Evolutionary conservation across 2,113 vertebrate species (phyloP).

Genomic region (Xyrauchen texanus): DNA sequence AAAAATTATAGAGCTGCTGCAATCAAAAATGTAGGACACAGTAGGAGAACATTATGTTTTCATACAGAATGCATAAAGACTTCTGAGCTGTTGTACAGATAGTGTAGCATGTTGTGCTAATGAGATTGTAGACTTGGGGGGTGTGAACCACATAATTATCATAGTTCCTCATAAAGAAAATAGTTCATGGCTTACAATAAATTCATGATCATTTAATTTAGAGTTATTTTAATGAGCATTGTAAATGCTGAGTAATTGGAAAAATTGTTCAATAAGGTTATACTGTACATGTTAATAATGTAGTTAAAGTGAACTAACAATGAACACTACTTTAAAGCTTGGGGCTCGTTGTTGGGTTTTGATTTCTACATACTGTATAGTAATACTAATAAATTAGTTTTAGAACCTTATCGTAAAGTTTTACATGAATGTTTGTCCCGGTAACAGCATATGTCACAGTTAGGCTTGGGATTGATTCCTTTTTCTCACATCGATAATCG

Average conservation of each 20-base stretch:
- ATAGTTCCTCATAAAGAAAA: background rate
- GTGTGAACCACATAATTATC: conserved; percentile 15
- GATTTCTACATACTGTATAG: too few species aligned
- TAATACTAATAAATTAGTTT: too few species aligned
- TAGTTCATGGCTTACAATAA: background rate
- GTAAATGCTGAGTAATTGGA: background rate
- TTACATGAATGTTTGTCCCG: too few species aligned
- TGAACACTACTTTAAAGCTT: too few species aligned
- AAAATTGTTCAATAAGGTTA: too few species aligned
- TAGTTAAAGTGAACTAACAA: too few species aligned
- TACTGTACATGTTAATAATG: too few species aligned
- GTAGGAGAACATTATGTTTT: conserved; percentile 25
- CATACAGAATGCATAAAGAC: conserved; percentile 14
- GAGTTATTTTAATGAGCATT: background rate
- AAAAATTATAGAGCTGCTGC: background rate
- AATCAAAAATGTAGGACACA: conserved; percentile 27
- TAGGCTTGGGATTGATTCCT: too few species aligned
- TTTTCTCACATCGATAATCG: too few species aligned
- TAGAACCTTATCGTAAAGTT: too few species aligned
- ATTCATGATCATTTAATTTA: conserved; percentile 4
- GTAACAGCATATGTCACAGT: too few species aligned
- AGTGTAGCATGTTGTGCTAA: conserved; percentile 1
- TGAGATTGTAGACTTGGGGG: conserved; percentile 8
- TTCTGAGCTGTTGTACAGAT: background rate
- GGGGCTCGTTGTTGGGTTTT: too few species aligned